Evolutionary conservation across 35 echinoderm and acorn worm species (phyloP).

Genomic region (Chiridota heheva): DNA sequence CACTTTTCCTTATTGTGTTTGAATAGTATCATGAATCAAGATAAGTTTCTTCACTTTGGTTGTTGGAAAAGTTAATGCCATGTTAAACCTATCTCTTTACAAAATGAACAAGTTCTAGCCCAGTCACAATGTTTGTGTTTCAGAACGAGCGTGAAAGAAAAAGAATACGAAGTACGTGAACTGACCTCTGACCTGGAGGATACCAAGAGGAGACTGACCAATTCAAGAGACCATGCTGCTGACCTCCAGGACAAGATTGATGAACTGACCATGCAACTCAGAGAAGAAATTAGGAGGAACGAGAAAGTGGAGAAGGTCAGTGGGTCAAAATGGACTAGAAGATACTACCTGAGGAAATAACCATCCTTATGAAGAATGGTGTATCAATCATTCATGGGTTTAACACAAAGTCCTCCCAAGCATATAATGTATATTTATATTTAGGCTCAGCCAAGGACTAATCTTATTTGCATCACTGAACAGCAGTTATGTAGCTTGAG

Average conservation of each 20-base stretch:
- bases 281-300: constrained; percentile 73
- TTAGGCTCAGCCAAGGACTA: too few species aligned
- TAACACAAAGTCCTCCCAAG: too few species aligned
- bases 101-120: background rate
- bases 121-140: constrained; percentile 10
- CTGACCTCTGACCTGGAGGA: constrained; percentile 51
- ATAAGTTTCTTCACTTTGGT: too few species aligned
- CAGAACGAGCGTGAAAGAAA: constrained; percentile 60
- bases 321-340: background rate
- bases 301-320: constrained; percentile 72
- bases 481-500: too few species aligned
- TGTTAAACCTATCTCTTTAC: background rate
- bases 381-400: too few species aligned
- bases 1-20: too few species aligned
- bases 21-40: too few species aligned
- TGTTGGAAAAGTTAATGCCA: too few species aligned
- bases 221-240: constrained; percentile 30
- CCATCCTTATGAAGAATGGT: too few species aligned
- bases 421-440: too few species aligned
- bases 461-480: too few species aligned
- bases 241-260: constrained; percentile 49
- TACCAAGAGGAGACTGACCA: constrained; percentile 43
- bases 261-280: constrained; percentile 63
- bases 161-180: constrained; percentile 58
- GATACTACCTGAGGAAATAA: background rate